These are phyloP conservation scores for Columbina picui DNA, from an alignment of 2,113 vertebrate species.

Conservation along the genomic window DNA sequence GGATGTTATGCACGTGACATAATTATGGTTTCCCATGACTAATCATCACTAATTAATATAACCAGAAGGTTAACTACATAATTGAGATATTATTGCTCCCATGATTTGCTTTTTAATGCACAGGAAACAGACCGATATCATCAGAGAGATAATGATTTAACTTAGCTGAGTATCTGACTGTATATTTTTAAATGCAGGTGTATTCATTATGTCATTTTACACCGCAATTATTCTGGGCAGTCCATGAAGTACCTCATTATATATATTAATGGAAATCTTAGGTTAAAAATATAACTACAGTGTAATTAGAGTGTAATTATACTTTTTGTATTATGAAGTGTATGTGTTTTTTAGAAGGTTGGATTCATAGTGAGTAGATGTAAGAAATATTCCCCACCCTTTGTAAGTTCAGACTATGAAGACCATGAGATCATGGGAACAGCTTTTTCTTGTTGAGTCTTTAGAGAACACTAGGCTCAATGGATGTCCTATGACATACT, in stretches of 20 bases:
- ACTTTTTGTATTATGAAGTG: not conserved
- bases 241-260: not conserved
- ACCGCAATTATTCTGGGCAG: not conserved
- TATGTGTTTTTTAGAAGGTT: not conserved
- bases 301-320: not conserved
- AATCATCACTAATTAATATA: slow-evolving; percentile 66
- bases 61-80: slow-evolving; percentile 66
- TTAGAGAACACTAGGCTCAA: not conserved
- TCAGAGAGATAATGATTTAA: slow-evolving; percentile 13
- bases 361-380: not conserved
- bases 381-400: not conserved
- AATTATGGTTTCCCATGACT: slow-evolving; percentile 48
- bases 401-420: not conserved
- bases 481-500: not conserved
- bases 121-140: slow-evolving; percentile 23
- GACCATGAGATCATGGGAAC: not conserved
- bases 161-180: not conserved
- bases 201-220: not conserved
- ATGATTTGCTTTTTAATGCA: slow-evolving; percentile 47
- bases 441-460: not conserved
- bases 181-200: slow-evolving; percentile 34
- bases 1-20: not conserved
- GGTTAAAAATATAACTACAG: not conserved
- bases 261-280: not conserved
- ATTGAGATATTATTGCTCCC: slow-evolving; percentile 52